Base-by-base conservation (phyloP, 2,113 vertebrate species). In the Orcinus orca region DNA sequence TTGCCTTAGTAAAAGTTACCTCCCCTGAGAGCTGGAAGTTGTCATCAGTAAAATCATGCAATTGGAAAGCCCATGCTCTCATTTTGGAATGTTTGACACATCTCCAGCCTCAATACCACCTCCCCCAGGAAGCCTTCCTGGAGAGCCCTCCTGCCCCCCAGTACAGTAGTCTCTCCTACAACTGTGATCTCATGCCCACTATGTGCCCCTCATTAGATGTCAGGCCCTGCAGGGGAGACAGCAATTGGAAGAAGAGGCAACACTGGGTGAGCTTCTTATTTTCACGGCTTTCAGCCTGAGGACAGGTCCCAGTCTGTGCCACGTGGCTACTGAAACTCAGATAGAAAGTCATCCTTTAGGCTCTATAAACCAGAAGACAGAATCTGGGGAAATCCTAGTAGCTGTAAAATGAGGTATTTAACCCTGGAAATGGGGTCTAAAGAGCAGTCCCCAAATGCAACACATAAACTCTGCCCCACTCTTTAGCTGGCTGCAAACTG, bases 161-260 rank as follows among this genome's bases (percentile, higher is more conserved):
- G 18, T 29, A 81, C 44, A n/a, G 87, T 14, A 8, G 73, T 13
- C 65, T 68, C 31, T n/a, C 71, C 44, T 18, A 50, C 25, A 26
- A 11, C 53, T 13, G 14, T 0, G 6, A 44, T 3, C 74, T 53
- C 21, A 9, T 1, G 33, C 58, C 38, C 13, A 44, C 8, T 14
- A 2, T 5, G 17, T 29, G 33, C 29, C 23, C 70, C 38, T 53
- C 21, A 0, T 4, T 55, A 53, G 71, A n/a, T 10, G 29, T 58
- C 8, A 20, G 84, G 26, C 17, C 1, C 44, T 1, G 31, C 38
- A 31, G 20, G 33, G 1, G 31, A 76, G 13, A 20, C 2, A 14
- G 26, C 26, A 6, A 0, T 0, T 7, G 79, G 15, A n/a, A 12
- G 25, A 36, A 70, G 12, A 26, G 62, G 36, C 26, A 8, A 5